Conservation (phyloP, 2,888 invertebrate species). For the Notodonta dromedarius region DNA sequence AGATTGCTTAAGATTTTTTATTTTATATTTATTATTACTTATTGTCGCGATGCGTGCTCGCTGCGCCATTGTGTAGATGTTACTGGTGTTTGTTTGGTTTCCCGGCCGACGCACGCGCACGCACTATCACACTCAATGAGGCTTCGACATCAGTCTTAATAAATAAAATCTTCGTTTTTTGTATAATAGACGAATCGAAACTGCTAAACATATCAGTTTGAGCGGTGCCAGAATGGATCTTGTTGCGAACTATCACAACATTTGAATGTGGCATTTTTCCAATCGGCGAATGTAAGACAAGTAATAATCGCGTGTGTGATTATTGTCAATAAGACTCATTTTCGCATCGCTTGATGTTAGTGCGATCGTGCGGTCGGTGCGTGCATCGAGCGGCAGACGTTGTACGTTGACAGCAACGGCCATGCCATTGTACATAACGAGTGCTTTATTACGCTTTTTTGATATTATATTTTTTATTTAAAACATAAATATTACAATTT, state of each 20-base stretch:
- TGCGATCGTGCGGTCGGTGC: background rate
- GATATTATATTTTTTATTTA: conserved; percentile 66
- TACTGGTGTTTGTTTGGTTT: conserved; percentile 53
- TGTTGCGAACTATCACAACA: background rate
- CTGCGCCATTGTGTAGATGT: conserved; percentile 59
- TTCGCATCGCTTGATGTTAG: background rate
- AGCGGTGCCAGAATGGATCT: background rate
- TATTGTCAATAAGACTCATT: background rate
- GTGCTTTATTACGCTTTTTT: conserved; percentile 81
- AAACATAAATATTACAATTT: conserved; percentile 43
- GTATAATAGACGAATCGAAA: too few relatives aligned
- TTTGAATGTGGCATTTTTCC: background rate
- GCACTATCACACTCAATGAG: background rate
- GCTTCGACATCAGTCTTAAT: background rate
- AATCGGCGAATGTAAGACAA: background rate
- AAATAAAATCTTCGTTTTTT: too few relatives aligned
- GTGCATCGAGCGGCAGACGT: background rate
- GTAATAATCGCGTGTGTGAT: background rate
- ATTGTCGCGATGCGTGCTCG: conserved; percentile 50
- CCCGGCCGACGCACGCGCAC: conserved; percentile 18
- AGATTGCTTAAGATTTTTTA: conserved; percentile 81
- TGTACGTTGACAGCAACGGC: conserved; percentile 22
- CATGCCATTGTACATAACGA: conserved; percentile 68
- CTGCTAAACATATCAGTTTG: too few relatives aligned
- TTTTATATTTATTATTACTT: conserved; percentile 78